These are phyloP conservation scores for Zenarchopterus dispar DNA, from an alignment of 2,797 vertebrate genomes.

Conservation along the genomic window DNA sequence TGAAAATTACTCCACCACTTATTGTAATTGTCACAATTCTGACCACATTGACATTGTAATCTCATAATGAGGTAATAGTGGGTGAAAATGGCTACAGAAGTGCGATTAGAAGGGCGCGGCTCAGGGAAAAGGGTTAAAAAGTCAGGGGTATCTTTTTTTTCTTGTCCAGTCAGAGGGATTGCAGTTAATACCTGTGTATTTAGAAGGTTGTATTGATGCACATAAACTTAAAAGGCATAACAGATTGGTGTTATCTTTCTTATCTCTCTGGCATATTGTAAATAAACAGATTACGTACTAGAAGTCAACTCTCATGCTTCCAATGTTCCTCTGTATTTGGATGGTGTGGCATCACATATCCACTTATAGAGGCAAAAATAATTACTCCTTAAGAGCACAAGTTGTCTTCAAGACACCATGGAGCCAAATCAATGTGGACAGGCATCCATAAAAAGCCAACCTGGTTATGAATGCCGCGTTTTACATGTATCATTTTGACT, in stretches of 20 bases:
- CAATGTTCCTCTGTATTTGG: slow-evolving; percentile 19
- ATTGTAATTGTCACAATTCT: slow-evolving; percentile 78
- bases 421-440: slow-evolving; percentile 78
- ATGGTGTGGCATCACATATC: slow-evolving; percentile 8
- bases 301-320: slow-evolving; percentile 1
- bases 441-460: slow-evolving; percentile 78
- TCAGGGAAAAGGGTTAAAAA: slow-evolving; percentile 60
- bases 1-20: slow-evolving; percentile 75
- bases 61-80: slow-evolving; percentile 80
- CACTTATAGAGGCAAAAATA: slow-evolving; percentile 36
- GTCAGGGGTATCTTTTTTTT: slow-evolving; percentile 45
- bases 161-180: slow-evolving; percentile 12
- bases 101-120: slow-evolving; percentile 71
- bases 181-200: slow-evolving; percentile 24
- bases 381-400: slow-evolving; percentile 56
- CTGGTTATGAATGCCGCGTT: slow-evolving; percentile 82
- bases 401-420: slow-evolving; percentile 65
- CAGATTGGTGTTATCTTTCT: slow-evolving; percentile 3
- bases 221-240: slow-evolving; percentile 17
- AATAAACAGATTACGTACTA: background rate
- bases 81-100: slow-evolving; percentile 73
- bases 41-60: slow-evolving; percentile 78
- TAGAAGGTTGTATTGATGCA: slow-evolving; percentile 11
- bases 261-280: background rate
- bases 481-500: slow-evolving; percentile 86